Conservation (phyloP, 2,888 invertebrate species). For the Lomographa bimaculata region DNA sequence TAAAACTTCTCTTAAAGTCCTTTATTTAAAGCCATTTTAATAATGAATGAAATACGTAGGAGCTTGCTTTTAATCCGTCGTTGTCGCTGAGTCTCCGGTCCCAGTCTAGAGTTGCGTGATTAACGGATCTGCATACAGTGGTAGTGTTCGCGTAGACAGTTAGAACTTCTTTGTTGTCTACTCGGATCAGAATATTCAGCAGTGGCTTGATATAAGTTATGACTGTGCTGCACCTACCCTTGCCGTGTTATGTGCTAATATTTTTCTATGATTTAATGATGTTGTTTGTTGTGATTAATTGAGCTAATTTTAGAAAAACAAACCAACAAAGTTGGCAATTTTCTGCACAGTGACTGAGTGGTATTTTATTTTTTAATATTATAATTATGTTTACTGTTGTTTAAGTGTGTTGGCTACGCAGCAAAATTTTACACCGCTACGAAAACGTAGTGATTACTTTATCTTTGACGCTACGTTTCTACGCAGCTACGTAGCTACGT, state of each 20-base stretch:
- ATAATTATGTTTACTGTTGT: no score
- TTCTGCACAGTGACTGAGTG: no score
- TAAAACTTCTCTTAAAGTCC: slow-evolving; percentile 36
- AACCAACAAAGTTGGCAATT: no score
- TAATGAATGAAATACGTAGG: slow-evolving; percentile 40
- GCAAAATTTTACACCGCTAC: no score
- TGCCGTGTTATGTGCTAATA: background rate
- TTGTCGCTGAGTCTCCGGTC: slow-evolving; percentile 20
- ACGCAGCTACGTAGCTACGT: no score
- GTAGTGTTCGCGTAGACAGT: slow-evolving; percentile 18
- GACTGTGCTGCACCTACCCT: slow-evolving; percentile 2
- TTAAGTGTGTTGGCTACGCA: no score
- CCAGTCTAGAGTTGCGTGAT: slow-evolving; percentile 30
- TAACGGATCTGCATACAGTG: slow-evolving; percentile 35
- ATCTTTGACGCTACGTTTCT: no score
- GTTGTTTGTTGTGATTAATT: no score
- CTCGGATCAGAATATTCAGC: slow-evolving; percentile 22
- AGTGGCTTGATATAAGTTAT: slow-evolving; percentile 20
- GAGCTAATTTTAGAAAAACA: no score
- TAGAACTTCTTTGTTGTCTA: slow-evolving; percentile 34
- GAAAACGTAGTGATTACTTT: no score
- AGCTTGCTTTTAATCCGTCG: slow-evolving; percentile 37
- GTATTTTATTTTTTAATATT: no score
- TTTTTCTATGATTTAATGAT: background rate
- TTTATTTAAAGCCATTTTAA: slow-evolving; percentile 41